phyloP scores from a whole-genome alignment of 2,888 invertebrate genomes.

The Pachymerium ferrugineum region DNA sequence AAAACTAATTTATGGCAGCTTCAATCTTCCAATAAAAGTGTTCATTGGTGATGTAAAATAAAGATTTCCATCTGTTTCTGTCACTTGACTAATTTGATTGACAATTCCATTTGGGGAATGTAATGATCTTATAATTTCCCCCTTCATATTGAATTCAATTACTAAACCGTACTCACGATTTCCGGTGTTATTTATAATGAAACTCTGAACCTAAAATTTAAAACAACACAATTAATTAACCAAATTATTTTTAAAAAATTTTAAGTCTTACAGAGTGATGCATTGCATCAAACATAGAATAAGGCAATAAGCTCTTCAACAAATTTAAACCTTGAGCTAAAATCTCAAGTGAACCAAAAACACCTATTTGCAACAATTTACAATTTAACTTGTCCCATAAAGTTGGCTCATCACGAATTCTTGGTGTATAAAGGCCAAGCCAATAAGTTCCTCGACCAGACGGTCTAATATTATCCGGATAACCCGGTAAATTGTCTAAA shows the following conservation, averaged over 20 bases:
- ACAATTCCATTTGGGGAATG: constrained; percentile 43
- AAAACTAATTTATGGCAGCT: neutral
- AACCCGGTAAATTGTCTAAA: constrained; percentile 27
- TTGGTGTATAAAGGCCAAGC: neutral
- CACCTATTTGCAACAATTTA: neutral
- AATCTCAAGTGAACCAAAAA: neutral
- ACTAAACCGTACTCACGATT: constrained; percentile 41
- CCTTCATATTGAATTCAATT: constrained; percentile 42
- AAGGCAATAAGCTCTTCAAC: too few species aligned
- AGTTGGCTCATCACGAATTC: neutral
- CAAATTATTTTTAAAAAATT: neutral
- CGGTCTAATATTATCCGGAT: neutral
- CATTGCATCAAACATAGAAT: neutral
- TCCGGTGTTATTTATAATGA: neutral
- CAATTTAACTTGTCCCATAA: neutral
- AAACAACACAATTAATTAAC: neutral
- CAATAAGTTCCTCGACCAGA: neutral
- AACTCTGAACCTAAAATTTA: neutral
- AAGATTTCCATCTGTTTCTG: neutral
- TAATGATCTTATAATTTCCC: constrained; percentile 42
- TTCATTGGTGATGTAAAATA: neutral
- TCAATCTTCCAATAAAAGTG: neutral
- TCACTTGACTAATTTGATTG: constrained; percentile 7
- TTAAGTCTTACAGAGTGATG: neutral
- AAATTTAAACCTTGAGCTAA: neutral